Base-by-base conservation (phyloP, 2,888 invertebrate genomes). In the Erebia ligea region DNA sequence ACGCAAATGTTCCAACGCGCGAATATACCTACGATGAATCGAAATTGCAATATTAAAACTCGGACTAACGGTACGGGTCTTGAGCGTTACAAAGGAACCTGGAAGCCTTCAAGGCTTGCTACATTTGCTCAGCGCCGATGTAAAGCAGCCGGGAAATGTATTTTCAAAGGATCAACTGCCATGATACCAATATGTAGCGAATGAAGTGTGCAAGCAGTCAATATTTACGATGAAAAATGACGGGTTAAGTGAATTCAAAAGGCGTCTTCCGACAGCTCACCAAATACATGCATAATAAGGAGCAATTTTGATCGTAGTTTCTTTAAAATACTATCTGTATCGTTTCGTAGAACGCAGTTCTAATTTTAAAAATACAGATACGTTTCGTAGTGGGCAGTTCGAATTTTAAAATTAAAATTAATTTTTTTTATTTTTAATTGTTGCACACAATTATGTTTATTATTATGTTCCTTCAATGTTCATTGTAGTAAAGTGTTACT, bases 51-150 rank as follows among this genome's bases (percentile, higher is more conserved):
- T 34, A 34, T 34, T 34, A 34, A 34, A 6, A 34, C 34, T 34
- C 34, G 34, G 0, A 34, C 34, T 34, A 34, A 34, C 6, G 5
- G 13, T 11, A 34, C 59, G 50, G 59, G 59, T 59, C 75, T 70
- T 73, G 73, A 74, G 78, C 79, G 76, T 80, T 75, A 82, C 80
- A 85, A 84, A 83, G 82, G 80, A 79, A 76, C 74, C 72, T 77
- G 73, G 79, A 77, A 76, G 79, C 81, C 75, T 64, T 13, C 52
- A 57, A 61, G 63, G 45, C 61, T 61, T 8, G 62, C 48, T 58
- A 48, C 68, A 68, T 74, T 74, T 74, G 68, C 62, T 63, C 61
- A 69, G 71, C 65, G 65, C 52, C 68, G 58, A 63, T 72, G 73
- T 66, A 66, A 74, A 72, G 67, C 57, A 71, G 67, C 54, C 40